Percentiles rank a stretch among this genome's conserved stretches.
These are phyloP conservation scores for Calyptomena viridis DNA, from an alignment of 2,113 vertebrate genomes.

Conservation along the genomic window DNA sequence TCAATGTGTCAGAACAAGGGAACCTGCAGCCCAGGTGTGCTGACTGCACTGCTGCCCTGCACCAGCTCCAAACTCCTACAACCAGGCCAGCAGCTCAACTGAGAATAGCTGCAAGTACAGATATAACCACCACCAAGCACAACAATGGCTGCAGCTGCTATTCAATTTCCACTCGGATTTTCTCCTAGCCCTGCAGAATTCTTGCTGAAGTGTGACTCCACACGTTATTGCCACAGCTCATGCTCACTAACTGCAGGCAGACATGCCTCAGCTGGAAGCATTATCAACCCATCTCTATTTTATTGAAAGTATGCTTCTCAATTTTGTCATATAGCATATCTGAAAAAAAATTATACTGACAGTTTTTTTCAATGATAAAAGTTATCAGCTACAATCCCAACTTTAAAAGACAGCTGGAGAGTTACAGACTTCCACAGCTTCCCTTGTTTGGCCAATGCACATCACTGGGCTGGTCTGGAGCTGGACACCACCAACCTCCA, in stretches of 20 bases:
- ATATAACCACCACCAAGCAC: neutral
- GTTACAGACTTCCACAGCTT: neutral
- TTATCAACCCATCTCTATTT: neutral
- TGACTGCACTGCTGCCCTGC: neutral
- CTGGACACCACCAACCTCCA: rapidly evolving
- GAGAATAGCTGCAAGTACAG: neutral
- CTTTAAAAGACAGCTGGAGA: neutral
- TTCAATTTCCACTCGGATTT: neutral
- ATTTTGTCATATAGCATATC: neutral
- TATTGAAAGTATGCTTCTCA: neutral
- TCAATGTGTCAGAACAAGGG: neutral
- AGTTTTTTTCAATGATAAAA: neutral
- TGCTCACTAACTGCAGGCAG: neutral
- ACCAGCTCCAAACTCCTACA: neutral
- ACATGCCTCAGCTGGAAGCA: neutral
- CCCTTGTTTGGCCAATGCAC: rapidly evolving
- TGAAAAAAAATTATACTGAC: neutral
- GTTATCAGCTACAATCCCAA: neutral
- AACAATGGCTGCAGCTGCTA: neutral
- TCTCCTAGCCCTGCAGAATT: neutral
- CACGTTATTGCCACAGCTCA: neutral
- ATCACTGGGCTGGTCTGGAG: neutral
- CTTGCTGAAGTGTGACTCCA: neutral
- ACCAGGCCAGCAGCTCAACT: neutral
- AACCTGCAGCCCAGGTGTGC: rapidly evolving